Base-by-base conservation (phyloP, 2,113 vertebrate species). In the Echinops telfairi region DNA sequence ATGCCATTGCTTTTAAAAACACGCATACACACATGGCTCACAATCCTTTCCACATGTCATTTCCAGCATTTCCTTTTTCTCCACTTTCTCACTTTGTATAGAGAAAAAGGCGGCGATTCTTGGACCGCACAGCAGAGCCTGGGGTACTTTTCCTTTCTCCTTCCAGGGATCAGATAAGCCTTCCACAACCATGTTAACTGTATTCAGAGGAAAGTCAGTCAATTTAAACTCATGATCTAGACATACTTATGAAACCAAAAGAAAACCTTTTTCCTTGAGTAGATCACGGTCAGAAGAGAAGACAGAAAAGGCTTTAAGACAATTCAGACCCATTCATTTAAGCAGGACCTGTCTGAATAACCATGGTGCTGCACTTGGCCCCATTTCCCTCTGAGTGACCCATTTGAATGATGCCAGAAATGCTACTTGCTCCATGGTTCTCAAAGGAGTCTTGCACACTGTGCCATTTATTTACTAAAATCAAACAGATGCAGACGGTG, bases 321-420 rank as follows among this genome's bases (percentile, higher is more conserved):
- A 81, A 17, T 89, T 89, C 17, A 19, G 77, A 82, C 68, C 31
- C 83, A 10, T 95, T 88, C 88, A 85, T 90, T 91, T 53, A 83
- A 95, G 73, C 76, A 95, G 47, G 12, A 53, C 60, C 23, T 96
- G 77, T 95, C 90, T 95, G 66, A 96, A 82, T 95, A 82, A 84
- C 88, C 90, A 90, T 88, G 62, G 96, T 96, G 93, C 94, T 95
- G 93, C 95, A 96, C 96, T 96, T 96, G 95, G 79, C 93, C 94
- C 93, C 85, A 58, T 95, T 31, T 10, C 10, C 40, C 83, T 53
- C 82, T 94, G 76, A 94, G 82, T 95, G 93, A 87, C 25, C 86
- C 91, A 80, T 92, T 90, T 83, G 73, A 83, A 57, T 86, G 84
- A 85, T 64, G 89, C 20, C 38, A 82, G 38, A 90, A 95, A 58